phyloP scores from a whole-genome alignment of 1,140 invertebrate species.

The Drosophila funebris region DNA sequence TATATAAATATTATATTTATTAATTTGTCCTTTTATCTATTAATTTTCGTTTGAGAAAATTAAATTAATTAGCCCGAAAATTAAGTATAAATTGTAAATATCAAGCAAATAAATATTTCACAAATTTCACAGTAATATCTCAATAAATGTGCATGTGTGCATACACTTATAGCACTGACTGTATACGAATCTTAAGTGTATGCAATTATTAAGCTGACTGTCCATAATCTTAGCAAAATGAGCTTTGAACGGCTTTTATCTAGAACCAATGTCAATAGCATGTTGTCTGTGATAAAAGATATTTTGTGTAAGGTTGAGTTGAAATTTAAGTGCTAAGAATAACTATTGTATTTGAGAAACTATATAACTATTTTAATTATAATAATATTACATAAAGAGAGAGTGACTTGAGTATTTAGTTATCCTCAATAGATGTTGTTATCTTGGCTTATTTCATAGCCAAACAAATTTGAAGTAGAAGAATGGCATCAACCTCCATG shows the following conservation, averaged over 20 bases:
- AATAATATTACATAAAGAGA: not conserved
- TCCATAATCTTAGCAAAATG: not conserved
- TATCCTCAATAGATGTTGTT: not conserved
- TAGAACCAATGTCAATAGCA: not conserved
- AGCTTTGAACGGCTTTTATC: slow-evolving; percentile 8
- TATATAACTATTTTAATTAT: too few relatives aligned
- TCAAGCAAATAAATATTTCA: too few relatives aligned
- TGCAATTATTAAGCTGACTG: not conserved
- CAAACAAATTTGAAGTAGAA: not conserved
- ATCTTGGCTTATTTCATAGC: not conserved
- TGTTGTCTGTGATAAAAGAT: not conserved
- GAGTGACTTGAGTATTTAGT: not conserved
- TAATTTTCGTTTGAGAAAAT: too few relatives aligned
- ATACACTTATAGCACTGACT: not conserved
- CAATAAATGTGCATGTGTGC: not conserved
- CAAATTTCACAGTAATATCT: too few relatives aligned
- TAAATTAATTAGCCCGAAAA: too few relatives aligned
- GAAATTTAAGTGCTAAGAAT: not conserved
- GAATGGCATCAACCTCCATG: not conserved
- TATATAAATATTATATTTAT: too few relatives aligned
- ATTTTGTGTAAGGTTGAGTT: not conserved
- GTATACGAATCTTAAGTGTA: not conserved
- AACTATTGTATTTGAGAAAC: not conserved
- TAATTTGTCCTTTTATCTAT: too few relatives aligned
- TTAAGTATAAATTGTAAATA: too few relatives aligned